Conservation (phyloP, 2,888 invertebrate species). For the Drosophila heteroneura region DNA sequence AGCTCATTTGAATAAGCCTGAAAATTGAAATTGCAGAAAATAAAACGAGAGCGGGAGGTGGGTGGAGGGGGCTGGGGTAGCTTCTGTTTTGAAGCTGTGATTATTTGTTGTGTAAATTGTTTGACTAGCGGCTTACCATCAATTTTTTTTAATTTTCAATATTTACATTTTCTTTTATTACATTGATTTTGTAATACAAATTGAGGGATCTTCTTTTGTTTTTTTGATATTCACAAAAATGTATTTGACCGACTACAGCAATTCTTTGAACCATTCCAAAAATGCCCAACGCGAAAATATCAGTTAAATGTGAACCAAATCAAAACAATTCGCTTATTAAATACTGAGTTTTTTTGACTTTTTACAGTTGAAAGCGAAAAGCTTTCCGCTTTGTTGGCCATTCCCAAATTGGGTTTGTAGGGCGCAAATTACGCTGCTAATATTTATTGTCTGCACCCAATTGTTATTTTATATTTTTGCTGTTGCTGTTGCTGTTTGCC, state of each 20-base stretch:
- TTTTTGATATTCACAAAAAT: neutral
- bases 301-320: neutral
- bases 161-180: neutral
- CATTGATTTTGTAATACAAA: neutral
- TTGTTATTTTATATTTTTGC: slow-evolving; percentile 8
- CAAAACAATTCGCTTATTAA: neutral
- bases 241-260: neutral
- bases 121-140: neutral
- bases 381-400: slow-evolving; percentile 3
- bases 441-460: slow-evolving; percentile 47
- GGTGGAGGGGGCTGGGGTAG: too few species aligned
- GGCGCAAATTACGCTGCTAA: slow-evolving; percentile 45
- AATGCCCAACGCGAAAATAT: neutral
- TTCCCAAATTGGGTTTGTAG: slow-evolving; percentile 9
- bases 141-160: too few species aligned
- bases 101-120: slow-evolving; percentile 1
- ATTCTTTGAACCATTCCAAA: neutral
- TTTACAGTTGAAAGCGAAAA: slow-evolving; percentile 9
- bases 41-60: slow-evolving; percentile 1
- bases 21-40: slow-evolving; percentile 57
- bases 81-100: neutral
- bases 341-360: neutral
- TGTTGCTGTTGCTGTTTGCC: neutral
- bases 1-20: slow-evolving; percentile 57
- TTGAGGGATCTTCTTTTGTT: neutral